Conservation (phyloP, 2,888 invertebrate species). For the Drosophila tanythrix region DNA sequence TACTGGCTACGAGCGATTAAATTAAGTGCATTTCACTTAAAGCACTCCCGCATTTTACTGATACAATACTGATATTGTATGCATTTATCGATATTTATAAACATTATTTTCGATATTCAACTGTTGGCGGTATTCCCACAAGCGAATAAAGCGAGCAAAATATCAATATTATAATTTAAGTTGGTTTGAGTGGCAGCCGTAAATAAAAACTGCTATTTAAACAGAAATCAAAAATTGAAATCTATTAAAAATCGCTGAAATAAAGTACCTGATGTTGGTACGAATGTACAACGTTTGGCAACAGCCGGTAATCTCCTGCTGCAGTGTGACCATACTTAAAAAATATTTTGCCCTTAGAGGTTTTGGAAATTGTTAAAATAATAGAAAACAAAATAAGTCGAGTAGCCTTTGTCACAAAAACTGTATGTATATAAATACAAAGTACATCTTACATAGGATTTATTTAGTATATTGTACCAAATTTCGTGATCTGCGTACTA, state of each 20-base stretch:
- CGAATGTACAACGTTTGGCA: neutral
- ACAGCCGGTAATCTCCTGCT: neutral
- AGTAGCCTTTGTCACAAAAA: neutral
- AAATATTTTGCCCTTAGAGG: neutral
- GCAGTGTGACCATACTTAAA: neutral
- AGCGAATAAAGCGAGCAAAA: too few species aligned
- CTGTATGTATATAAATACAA: neutral
- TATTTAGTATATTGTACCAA: neutral
- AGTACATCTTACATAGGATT: too few species aligned
- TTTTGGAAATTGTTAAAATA: neutral
- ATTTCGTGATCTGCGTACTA: constrained; percentile 5
- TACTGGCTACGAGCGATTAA: constrained; percentile 23
- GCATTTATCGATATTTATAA: constrained; percentile 13
- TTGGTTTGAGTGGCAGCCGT: neutral
- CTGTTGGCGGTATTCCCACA: constrained; percentile 18
- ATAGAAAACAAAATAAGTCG: neutral
- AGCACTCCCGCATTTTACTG: constrained; percentile 39
- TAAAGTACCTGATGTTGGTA: neutral
- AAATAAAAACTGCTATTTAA: neutral
- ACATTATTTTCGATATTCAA: constrained; percentile 8
- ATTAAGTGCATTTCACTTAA: constrained; percentile 31
- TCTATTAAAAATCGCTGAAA: neutral
- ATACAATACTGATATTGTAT: constrained; percentile 5
- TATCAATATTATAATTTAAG: neutral
- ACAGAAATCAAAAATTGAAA: neutral